Evolutionary conservation across 2,888 invertebrate genomes (phyloP), one percentile per base, ranked within the genome.

Genomic region (Cerastis rubricosa): DNA sequence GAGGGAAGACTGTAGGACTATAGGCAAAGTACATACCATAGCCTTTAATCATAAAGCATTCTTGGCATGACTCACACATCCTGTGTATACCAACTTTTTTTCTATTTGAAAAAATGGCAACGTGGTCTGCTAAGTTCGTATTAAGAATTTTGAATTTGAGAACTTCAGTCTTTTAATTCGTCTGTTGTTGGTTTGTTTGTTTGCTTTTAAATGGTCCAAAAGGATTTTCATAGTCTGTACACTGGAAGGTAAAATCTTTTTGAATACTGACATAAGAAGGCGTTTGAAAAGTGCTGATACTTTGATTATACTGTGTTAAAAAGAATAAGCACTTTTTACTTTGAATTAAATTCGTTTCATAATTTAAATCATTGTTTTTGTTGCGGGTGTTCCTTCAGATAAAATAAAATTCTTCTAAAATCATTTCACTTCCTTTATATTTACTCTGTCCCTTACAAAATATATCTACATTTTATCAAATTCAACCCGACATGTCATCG

Each of bases 31-130:
- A 71, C 74, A 84, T 85, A 67, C 77, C 85, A 66, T n/a, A 70
- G 47, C n/a, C 8, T 81, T 76, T 85, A 77, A 66, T 77, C 82
- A 81, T 74, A 35, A 61, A 19, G 61, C 51, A 74, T 74, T 85
- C 68, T 64, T 72, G 63, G 57, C 68, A 59, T 84, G 83, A 84
- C 67, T 71, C 85, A 84, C 61, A 43, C 70, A 63, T 81, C 73
- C 80, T 49, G 70, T 74, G 45, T 43, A 47, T 68, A 43, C n/a
- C 11, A 63, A 47, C 14, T 61, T 71, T 74, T 47, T 81, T 69
- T 82, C 51, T 45, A 45, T 22, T 65, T 65, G 5, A 40, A 81
- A 45, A 17, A 35, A 5, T 19, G 40, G 51, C 47, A 35, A 57
- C 51, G 64, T 80, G 29, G 54, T 49, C 22, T 43, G 43, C 4